Evolutionary conservation across 2,113 vertebrate genomes (phyloP), one percentile per base, ranked within the genome.

Genomic region (Nanorana parkeri): DNA sequence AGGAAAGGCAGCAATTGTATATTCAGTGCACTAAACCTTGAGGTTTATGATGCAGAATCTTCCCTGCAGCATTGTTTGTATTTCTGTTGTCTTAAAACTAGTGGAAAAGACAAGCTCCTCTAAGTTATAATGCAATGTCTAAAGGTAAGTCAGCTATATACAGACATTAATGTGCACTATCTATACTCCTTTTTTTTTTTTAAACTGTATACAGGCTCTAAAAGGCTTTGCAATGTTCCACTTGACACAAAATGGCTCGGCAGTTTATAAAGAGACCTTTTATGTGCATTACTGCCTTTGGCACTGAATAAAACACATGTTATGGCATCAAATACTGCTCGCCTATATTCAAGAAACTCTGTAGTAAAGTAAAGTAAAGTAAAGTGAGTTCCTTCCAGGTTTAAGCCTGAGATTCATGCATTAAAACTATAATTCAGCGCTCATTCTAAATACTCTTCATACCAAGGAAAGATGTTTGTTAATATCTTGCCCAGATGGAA

Each of bases 261-360:
- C 17, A 26, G 68, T 71, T 71, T 71, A 51, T 71, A 71, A 71
- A 54, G 47, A 26, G 32, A 17, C 21, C 26, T 71, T 71, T 71
- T 71, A 71, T 71, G 41, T 71, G 68, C 68, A 71, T 71, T 24
- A 26, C 68, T 71, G 68, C 68, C 47, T 17, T 54, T 71, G 23
- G 47, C 68, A 71, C 51, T 24, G 47, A 71, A 71, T 71, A 71
- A 71, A 54, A 71, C 54, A 52, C 36, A 1, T 71, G 24, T 71
- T 71, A 47, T 7, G 17, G 68, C 23, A 6, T 8, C 52, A 71
- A 51, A 26, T 54, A 26, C 68, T 51, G 21, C 36, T 71, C 26
- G 47, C 23, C 47, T 24, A 52, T 71, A 52, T 71, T 71, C 47
- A 71, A 23, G 23, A 11, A 41, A 71, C 47, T 71, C 21, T 26